Base-by-base conservation (phyloP, 2,888 invertebrate species). In the Cyaniris semiargus region DNA sequence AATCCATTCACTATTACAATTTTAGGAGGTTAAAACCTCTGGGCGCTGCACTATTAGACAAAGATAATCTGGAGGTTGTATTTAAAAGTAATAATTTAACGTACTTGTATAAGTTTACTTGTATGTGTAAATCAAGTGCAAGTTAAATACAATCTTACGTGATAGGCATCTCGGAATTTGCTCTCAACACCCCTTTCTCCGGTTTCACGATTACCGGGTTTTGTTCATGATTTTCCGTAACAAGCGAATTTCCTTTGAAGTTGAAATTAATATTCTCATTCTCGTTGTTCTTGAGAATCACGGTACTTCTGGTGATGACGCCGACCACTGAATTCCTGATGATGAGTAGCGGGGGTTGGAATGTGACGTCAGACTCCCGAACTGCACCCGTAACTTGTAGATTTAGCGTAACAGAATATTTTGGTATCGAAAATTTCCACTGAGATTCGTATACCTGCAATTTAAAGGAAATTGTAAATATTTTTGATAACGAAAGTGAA, bases 371-470 rank as follows among this genome's bases (percentile, higher is more conserved):
- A 0, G 97, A 96, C 82, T 96, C 96, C 78, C 94, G 89, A 0
- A 96, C 95, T 72, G 93, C 86, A 15, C 96, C 96, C 27, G 95
- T 96, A 18, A 97, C 90, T 27, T 96, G 85, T 84, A 97, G 94
- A 79, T 93, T 87, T 76, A 94, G 94, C 44, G 89, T 87, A 75
- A 96, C 87, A 80, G 94, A 89, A 84, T 95, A 93, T 76, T 93
- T 89, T 3, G 95, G 95, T 81, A 96, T 95, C 23, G 87, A 84
- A 82, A 96, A 96, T 81, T 91, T 94, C 95, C 96, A 96, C 84
- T 95, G 95, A 0, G 95, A 95, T 87, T 96, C 96, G 80, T 95
- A 95, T 3, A 94, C 89, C 85, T 93, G 80, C 38, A 74, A 15
- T 44, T 18, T n/a, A 31, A n/a, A 27, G 60, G 27, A 31, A 70